A percentile compares a stretch with the other conserved stretches of the same genome.
These are phyloP conservation scores for Coendou prehensilis DNA, from an alignment of 2,797 vertebrate genomes.

Conservation along the genomic window DNA sequence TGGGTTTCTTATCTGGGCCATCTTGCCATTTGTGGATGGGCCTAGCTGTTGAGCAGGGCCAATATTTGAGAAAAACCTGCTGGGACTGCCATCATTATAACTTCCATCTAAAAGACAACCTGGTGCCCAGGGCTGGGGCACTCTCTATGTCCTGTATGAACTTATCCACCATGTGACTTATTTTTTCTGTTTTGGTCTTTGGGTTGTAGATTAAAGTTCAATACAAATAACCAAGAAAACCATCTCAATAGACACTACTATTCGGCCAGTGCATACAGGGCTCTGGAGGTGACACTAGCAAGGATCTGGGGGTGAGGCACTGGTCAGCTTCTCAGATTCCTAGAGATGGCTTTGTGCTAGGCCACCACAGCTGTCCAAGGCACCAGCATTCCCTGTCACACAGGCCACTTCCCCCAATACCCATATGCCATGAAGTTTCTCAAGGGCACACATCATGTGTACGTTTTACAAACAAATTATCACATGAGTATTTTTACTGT, in stretches of 20 bases:
- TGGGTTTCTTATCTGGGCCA: constrained; percentile 48
- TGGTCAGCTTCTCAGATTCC: constrained; percentile 76
- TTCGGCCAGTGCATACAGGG: constrained; percentile 70
- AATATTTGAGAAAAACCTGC: not conserved
- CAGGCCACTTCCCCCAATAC: constrained; percentile 76
- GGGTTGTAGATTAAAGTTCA: constrained; percentile 52
- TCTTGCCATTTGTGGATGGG: not conserved
- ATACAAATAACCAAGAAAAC: constrained; percentile 43
- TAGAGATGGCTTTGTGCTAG: constrained; percentile 50
- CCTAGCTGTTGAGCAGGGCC: not conserved
- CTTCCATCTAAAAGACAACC: not conserved
- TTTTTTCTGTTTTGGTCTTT: constrained; percentile 52
- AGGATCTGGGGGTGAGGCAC: constrained; percentile 26
- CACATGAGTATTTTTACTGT: constrained; percentile 84
- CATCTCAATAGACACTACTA: constrained; percentile 68
- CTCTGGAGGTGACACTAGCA: not conserved
- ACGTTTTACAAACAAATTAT: constrained; percentile 79
- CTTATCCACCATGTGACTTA: constrained; percentile 6
- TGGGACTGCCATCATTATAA: not conserved
- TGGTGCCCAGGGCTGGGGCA: not conserved
- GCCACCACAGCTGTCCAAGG: not conserved
- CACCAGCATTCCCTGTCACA: constrained; percentile 77
- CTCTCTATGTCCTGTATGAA: not conserved
- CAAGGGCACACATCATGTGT: constrained; percentile 73
- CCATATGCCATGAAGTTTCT: constrained; percentile 81